Evolutionary conservation across 2,888 invertebrate species (phyloP), one percentile per base, ranked within the genome.

Genomic region (Ectemnius lituratus): DNA sequence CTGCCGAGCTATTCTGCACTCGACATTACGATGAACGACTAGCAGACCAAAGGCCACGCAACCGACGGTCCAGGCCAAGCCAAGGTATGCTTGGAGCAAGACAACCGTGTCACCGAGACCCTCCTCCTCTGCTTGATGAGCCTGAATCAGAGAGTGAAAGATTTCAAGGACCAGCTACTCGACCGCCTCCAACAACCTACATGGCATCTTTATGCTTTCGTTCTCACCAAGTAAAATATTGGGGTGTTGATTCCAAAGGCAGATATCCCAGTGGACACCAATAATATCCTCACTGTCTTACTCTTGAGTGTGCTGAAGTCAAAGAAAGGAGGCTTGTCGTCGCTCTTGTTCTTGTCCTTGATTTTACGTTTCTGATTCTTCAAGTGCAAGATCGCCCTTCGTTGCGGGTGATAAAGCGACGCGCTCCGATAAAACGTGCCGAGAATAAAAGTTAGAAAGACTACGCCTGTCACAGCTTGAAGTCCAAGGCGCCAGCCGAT

Each of bases 381-480:
- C 86, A 97, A 94, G 90, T 97, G 97, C 57, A 97, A 92, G 84
- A 97, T 97, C 73, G 97, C 97, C 74, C 97, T 93, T 71, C 97
- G 91, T 89, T 97, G 96, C 0, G 97, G 97, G 89, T 97, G 97
- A 91, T 97, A 97, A 8, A 97, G 92, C 0, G 97, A 96, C 0
- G 97, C 97, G 5, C 97, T 97, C 46, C 97, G 94, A 91, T 97
- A 97, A 91, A 96, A 96, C 4, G 96, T 96, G 66, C 97, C 97
- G 45, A 97, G 93, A 86, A 97, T 95, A 89, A 97, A 97, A 0
- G 96, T 96, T 62, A 95, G 92, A 85, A 96, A 96, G 52, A 97
- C 94, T 16, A 95, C 94, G 60, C 96, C 96, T n/a, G 97, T 96
- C 49, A 97, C 95, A 46, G 96, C 95, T 91, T 97, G 97, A 27